phyloP scores from a whole-genome alignment of 2,888 invertebrate species.

The Drosophila subquinaria region DNA sequence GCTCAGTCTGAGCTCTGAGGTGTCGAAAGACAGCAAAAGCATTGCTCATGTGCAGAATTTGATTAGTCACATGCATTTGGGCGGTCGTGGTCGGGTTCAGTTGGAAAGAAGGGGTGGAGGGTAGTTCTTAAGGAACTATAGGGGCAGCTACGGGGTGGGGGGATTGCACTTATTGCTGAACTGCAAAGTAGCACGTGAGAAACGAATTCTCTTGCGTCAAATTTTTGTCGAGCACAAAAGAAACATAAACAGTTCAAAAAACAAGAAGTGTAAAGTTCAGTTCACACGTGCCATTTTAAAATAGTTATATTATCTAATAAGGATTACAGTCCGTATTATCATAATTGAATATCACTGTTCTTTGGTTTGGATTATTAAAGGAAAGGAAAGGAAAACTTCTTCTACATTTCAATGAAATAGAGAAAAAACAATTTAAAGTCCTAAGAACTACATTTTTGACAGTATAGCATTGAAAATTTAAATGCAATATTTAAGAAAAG shows the following conservation, averaged over 20 bases:
- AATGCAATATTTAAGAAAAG: neutral
- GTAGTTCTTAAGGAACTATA: constrained; percentile 5
- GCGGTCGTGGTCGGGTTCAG: neutral
- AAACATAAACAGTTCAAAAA: constrained; percentile 26
- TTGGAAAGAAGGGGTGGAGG: constrained; percentile 8
- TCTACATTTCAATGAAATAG: neutral
- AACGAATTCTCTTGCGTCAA: constrained; percentile 34
- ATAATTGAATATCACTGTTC: neutral
- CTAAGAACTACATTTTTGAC: neutral
- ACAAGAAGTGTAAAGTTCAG: constrained; percentile 11
- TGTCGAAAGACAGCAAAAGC: constrained; percentile 67
- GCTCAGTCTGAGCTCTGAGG: constrained; percentile 60
- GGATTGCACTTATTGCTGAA: constrained; percentile 37
- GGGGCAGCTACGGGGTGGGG: constrained; percentile 15
- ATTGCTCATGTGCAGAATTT: constrained; percentile 58
- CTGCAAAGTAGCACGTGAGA: constrained; percentile 73
- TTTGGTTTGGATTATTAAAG: too few relatives aligned
- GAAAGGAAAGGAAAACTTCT: too few relatives aligned
- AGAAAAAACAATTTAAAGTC: neutral
- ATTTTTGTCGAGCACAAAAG: constrained; percentile 3
- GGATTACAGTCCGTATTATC: neutral
- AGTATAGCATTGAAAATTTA: neutral
- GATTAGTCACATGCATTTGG: constrained; percentile 70
- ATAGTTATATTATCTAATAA: neutral
- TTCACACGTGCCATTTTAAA: constrained; percentile 27